Base-by-base conservation (phyloP, 2,113 vertebrate species). In the Petromus typicus region DNA sequence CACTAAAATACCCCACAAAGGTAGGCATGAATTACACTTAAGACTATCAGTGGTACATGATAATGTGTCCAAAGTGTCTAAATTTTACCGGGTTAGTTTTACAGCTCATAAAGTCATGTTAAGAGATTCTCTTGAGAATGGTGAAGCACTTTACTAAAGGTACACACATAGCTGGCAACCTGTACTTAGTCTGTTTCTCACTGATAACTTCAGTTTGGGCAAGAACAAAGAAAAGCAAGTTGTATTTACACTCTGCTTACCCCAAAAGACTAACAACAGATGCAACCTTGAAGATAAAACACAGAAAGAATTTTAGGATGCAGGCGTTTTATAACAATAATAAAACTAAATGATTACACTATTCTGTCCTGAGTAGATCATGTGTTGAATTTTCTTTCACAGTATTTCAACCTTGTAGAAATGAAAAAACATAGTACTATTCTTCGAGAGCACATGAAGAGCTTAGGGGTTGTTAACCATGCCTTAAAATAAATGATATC, bases 1-100 rank as follows among this genome's bases (percentile, higher is more conserved):
- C 43, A 14, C 59, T 76, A 94, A 51, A 18, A 75, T 1, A 84
- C 4, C 9, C 78, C 13, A 69, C 22, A 40, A 66, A 78, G 37
- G 66, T 14, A 90, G 61, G 11, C 37, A 34, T 80, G 83, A 91
- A 86, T 83, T 71, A 73, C 91, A 89, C 67, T 45, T 78, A 94
- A 94, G 18, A 51, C 37, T 69, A 73, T 79, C 37, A 75, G 37
- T 80, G 71, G 13, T 79, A 34, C 6, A 51, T 25, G 56, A 37
- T 27, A 56, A 54, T 30, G 5, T n/a, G 17, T 48, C n/a, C 32
- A 43, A 84, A 95, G 7, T 45, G 73, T 27, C 34, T 51, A 51
- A 51, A 51, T 51, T 51, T 51, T n/a, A 81, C 51, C 37, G 51
- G 2, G n/a, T 80, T 87, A 64, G 16, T 93, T 96, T 95, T 80